Conservation (phyloP, 2,113 vertebrate genomes). For the Lophochroa leadbeateri region DNA sequence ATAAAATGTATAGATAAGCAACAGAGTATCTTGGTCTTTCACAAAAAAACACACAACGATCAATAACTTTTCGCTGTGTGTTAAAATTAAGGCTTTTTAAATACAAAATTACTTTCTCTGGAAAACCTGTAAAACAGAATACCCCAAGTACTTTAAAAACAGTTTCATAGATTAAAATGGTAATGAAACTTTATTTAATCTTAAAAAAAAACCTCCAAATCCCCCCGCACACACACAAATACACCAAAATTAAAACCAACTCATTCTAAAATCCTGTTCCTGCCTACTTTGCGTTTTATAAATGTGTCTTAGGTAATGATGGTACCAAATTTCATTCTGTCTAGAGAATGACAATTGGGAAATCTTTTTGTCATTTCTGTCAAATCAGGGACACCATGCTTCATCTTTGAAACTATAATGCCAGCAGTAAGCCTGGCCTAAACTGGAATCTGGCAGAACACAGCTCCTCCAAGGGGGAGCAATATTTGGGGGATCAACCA, state of each 20-base stretch:
- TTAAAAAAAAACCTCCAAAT: background rate
- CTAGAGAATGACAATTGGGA: background rate
- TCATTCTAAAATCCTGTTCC: background rate
- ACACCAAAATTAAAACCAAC: background rate
- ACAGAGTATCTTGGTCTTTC: background rate
- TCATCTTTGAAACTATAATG: background rate
- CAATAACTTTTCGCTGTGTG: background rate
- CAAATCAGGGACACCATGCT: background rate
- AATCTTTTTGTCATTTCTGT: background rate
- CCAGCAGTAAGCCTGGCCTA: background rate
- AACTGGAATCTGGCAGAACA: background rate
- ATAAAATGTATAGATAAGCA: background rate
- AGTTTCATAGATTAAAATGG: rapidly evolving
- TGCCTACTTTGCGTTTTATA: background rate
- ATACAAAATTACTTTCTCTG: background rate
- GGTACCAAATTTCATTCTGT: background rate
- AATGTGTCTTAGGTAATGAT: background rate
- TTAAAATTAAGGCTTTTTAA: background rate
- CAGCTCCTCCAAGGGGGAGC: background rate
- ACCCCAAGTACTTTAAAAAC: background rate
- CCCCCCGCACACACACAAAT: background rate
- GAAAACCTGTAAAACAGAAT: background rate
- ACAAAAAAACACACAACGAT: background rate
- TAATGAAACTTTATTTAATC: background rate
- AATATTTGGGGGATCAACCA: background rate